phyloP scores from a whole-genome alignment of 2,113 vertebrate genomes.

The Python bivittatus region DNA sequence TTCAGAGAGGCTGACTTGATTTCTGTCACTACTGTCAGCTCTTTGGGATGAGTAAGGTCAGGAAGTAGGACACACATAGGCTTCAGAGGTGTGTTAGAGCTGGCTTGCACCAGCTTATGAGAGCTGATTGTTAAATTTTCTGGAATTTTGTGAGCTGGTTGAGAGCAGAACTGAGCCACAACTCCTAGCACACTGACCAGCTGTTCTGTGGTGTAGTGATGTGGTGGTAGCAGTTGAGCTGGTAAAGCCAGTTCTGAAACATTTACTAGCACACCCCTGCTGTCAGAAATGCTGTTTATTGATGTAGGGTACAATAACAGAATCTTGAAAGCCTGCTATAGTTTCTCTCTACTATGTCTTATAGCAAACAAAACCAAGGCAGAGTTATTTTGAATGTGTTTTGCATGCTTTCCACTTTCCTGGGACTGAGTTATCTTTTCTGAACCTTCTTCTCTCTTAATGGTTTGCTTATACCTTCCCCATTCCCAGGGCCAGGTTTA shows the following conservation, averaged over 20 bases:
- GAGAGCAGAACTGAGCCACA: neutral
- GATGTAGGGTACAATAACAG: neutral
- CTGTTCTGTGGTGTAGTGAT: neutral
- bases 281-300: neutral
- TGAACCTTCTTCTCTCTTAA: neutral
- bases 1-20: constrained; percentile 60
- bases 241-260: neutral
- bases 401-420: neutral
- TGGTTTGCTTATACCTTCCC: neutral
- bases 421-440: neutral
- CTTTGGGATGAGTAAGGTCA: neutral
- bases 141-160: neutral
- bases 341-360: neutral
- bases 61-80: neutral
- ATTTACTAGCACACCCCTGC: neutral
- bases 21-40: constrained; percentile 43
- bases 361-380: neutral
- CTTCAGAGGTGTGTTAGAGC: neutral
- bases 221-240: neutral
- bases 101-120: neutral
- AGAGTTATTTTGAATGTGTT: neutral
- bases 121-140: neutral
- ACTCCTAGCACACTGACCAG: neutral
- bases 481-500: neutral
- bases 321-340: no score